Base-by-base conservation (phyloP, 2,113 vertebrate genomes). In the Aspiorhynchus laticeps region DNA sequence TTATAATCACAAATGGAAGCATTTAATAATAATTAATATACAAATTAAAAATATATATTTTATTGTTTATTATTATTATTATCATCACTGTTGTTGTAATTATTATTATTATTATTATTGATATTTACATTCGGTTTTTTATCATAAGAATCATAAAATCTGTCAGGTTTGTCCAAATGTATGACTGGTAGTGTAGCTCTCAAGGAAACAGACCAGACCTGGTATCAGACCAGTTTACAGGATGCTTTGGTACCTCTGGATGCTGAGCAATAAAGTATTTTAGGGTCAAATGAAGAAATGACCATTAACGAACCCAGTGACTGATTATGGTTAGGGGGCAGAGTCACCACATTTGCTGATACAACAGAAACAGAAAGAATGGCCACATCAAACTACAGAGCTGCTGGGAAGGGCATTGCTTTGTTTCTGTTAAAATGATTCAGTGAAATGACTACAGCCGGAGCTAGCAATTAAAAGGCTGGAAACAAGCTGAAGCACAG, bases 401-500 rank as follows among this genome's bases (percentile, higher is more conserved):
- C 80, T 51, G 26, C 80, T 83, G 41, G 28, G 43, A 83, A 83
- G 41, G 63, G 63, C 80, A 83, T n/a, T 28, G 59, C 41, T 51
- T 31, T 71, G 61, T 48, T 83, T 67, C 63, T 51, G 63, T 71
- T 83, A 24, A 69, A 83, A 69, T 83, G 65, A 83, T 83, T 83
- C 63, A 48, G 63, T 83, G 63, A 83, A 83, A 71, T 33, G 43
- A 71, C 63, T 67, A 69, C 61, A 48, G 63, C 80, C 69, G 10
- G 61, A 71, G 63, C 63, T 65, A 83, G 80, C 63, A 83, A 83
- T 83, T 69, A 83, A 83, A 77, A 67, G 63, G 17, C 59, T 71
- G 48, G 41, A 88, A 83, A 87, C 83, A 86, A 73, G 85, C 78
- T 85, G 61, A 89, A 31, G 2, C 78, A 63, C 83, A 84, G 43